Base-by-base conservation (phyloP, 2,888 invertebrate genomes). In the Chrysolina oricalcia region DNA sequence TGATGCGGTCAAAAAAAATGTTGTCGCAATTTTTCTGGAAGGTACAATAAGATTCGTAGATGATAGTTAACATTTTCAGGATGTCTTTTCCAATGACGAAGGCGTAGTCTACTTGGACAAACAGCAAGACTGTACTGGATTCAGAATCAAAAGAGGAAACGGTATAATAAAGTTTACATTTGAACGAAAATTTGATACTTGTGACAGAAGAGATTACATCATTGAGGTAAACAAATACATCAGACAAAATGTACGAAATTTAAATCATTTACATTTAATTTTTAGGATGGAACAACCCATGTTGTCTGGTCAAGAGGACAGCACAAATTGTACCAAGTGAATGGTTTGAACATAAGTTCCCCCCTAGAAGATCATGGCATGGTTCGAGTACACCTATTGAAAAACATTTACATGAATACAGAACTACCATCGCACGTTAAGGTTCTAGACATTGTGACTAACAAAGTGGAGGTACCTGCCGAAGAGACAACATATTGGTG, bases 401-500 rank as follows among this genome's bases (percentile, higher is more conserved):
- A 93, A 83, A 90, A 91, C 69, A 85, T 87, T 4, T 79, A 84
- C 66, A 81, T 83, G 70, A 78, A 85, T 72, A 74, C 89, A 0
- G 87, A 90, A 9, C 86, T 91, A 0, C 88, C 89, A 8, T 82
- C 88, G 15, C 87, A 91, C 27, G 90, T 93, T 0, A 91, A 91
- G 86, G 88, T 90, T 73, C 87, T 94, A 40, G 91, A 92, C 73
- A 89, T 96, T 27, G 89, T 91, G 0, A 91, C 93, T 21, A 90
- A 93, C 70, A 89, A 92, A 64, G 92, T 96, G 0, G 89, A 92
- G 75, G 94, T 99, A 4, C 98, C 98, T 0, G 90, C 90, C 2
- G 90, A 89, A 13, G 98, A 98, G 83, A 99, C 99, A 0, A 98
- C 98, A 0, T 99, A 99, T 86, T 99, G 99, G 98, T 99, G 99